These are phyloP conservation scores for Peromyscus maniculatus DNA, from an alignment of 2,113 vertebrate genomes.

Conservation along the genomic window DNA sequence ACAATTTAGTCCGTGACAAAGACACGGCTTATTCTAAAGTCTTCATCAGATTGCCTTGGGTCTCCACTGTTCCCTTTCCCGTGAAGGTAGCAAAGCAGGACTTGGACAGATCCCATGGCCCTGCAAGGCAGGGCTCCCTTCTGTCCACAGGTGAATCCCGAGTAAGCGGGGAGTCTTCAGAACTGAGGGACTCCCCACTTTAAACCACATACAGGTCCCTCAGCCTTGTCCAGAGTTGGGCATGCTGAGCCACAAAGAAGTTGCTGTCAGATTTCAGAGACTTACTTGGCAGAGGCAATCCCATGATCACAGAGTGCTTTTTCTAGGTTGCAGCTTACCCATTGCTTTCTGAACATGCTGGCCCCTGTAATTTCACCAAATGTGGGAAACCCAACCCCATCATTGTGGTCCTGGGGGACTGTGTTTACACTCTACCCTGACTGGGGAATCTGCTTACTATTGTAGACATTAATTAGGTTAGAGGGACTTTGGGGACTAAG, in stretches of 20 bases:
- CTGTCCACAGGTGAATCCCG: too few relatives aligned
- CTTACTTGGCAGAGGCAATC: background rate
- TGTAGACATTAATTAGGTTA: background rate
- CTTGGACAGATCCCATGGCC: background rate
- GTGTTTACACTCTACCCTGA: background rate
- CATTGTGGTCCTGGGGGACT: background rate
- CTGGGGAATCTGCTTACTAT: background rate
- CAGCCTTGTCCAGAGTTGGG: background rate
- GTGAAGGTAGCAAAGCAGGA: background rate
- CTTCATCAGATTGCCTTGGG: background rate
- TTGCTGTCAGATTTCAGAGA: background rate
- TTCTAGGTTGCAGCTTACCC: too few relatives aligned
- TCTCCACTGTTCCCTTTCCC: background rate
- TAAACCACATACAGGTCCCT: background rate
- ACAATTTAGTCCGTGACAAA: background rate
- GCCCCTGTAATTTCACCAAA: background rate
- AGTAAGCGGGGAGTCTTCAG: background rate
- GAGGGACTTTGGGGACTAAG: background rate
- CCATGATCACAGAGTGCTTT: background rate
- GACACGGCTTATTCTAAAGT: background rate
- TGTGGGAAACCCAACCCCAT: background rate
- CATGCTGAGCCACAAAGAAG: fast-evolving
- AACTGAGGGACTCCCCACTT: background rate
- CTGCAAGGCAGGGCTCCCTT: background rate
- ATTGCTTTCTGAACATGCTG: background rate